These are phyloP conservation scores for Theristus sp. DNA, from an alignment of 2,888 invertebrate genomes.

Conservation along the genomic window DNA sequence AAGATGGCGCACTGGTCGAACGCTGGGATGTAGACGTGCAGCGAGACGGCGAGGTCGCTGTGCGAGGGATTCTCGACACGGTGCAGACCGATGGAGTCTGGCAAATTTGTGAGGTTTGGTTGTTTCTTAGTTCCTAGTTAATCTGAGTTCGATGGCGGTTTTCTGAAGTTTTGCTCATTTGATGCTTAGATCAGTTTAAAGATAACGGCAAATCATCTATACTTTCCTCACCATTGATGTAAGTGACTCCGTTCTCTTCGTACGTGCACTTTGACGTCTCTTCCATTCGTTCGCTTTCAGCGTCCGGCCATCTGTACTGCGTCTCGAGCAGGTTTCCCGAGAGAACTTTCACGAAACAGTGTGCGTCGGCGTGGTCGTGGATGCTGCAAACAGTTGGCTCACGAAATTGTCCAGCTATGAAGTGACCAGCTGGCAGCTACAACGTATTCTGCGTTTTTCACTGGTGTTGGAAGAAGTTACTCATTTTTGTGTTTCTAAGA, in stretches of 20 bases:
- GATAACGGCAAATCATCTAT: too few relatives aligned
- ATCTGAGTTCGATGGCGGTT: too few relatives aligned
- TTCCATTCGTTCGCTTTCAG: conserved; percentile 37
- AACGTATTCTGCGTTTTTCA: too few relatives aligned
- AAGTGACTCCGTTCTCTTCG: conserved; percentile 59
- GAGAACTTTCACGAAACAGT: conserved; percentile 84
- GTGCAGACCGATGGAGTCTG: conserved; percentile 82
- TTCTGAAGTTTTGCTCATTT: too few relatives aligned
- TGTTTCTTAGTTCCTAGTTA: background rate
- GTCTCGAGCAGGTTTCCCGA: conserved; percentile 64
- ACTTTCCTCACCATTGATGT: conserved; percentile 86
- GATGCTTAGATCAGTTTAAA: too few relatives aligned
- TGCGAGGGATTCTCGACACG: conserved; percentile 83
- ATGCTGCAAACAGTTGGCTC: conserved; percentile 46
- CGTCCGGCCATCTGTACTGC: conserved; percentile 57
- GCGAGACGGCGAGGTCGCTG: conserved; percentile 64
- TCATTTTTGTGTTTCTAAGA: too few relatives aligned
- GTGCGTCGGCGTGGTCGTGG: conserved; percentile 85
- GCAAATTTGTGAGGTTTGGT: conserved; percentile 5
- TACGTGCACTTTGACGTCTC: conserved; percentile 48
- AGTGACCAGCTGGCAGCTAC: too few relatives aligned
- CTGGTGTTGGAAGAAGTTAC: too few relatives aligned
- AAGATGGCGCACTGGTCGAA: conserved; percentile 71
- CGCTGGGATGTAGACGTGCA: conserved; percentile 88
- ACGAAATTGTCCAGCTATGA: background rate